phyloP scores from a whole-genome alignment of 2,113 vertebrate species.

The Tragelaphus imberbis region DNA sequence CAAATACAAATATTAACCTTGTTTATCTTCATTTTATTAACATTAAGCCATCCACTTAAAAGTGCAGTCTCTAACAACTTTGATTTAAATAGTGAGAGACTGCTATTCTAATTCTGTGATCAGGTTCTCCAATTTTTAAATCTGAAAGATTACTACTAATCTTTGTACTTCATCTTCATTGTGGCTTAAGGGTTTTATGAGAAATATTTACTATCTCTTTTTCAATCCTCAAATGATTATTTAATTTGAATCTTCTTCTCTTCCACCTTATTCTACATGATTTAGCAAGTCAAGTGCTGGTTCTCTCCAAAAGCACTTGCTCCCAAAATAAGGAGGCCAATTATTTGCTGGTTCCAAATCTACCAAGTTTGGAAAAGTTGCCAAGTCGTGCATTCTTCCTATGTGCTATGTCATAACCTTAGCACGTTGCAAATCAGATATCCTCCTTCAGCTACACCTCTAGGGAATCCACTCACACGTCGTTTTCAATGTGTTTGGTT shows the following conservation, averaged over 20 bases:
- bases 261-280: neutral
- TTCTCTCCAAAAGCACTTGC: neutral
- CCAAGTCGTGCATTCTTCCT: accelerated
- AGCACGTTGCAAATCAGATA: neutral
- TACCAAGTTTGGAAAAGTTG: neutral
- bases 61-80: neutral
- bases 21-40: neutral
- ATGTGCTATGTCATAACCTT: accelerated
- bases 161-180: neutral
- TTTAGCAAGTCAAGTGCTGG: neutral
- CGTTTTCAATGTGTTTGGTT: neutral
- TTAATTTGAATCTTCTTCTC: neutral
- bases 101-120: neutral
- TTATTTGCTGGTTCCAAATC: neutral
- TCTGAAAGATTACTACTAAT: neutral
- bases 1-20: neutral
- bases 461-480: neutral
- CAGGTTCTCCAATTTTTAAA: neutral
- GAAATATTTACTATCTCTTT: neutral
- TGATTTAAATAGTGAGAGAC: neutral
- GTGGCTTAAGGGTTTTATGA: neutral
- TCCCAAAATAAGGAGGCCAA: neutral
- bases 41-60: neutral
- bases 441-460: neutral
- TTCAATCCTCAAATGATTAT: neutral